phyloP scores from a whole-genome alignment of 2,113 vertebrate species.

The Oostethus manadensis region DNA sequence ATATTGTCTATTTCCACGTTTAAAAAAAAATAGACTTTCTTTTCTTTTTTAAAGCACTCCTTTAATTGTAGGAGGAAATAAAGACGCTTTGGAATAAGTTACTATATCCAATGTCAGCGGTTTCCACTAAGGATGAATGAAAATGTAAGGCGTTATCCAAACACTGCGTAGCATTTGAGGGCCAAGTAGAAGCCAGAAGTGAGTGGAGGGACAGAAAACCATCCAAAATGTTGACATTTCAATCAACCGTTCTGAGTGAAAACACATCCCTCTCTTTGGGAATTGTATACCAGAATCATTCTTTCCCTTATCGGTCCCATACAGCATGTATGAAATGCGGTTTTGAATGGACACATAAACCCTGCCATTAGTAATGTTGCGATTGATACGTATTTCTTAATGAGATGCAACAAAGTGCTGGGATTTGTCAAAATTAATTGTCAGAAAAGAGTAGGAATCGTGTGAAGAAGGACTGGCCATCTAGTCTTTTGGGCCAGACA shows the following conservation, averaged over 20 bases:
- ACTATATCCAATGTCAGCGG: conserved; percentile 17
- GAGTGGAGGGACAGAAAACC: conserved; percentile 4
- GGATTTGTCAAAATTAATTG: background rate
- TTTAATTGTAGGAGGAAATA: conserved; percentile 1
- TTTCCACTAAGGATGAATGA: conserved; percentile 24
- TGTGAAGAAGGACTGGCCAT: background rate
- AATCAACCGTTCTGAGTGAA: conserved; percentile 4
- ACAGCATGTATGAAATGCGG: background rate
- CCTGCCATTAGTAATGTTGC: background rate
- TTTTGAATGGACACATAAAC: background rate
- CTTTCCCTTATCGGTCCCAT: background rate
- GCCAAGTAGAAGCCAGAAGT: background rate
- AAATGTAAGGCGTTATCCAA: conserved; percentile 27
- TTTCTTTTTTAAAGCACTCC: no score
- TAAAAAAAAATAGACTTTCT: no score
- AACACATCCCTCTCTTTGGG: background rate
- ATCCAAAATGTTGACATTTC: background rate
- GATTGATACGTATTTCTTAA: background rate
- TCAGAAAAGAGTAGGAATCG: background rate
- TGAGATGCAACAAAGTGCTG: background rate
- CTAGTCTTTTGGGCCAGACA: no score
- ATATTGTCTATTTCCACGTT: conserved; percentile 21
- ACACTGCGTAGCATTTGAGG: conserved; percentile 17
- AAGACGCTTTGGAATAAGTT: background rate
- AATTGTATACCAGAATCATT: background rate